Evolutionary conservation across 1,140 invertebrate genomes (phyloP), one percentile per base, ranked within the genome.

Genomic region (Polypedilum pembai): DNA sequence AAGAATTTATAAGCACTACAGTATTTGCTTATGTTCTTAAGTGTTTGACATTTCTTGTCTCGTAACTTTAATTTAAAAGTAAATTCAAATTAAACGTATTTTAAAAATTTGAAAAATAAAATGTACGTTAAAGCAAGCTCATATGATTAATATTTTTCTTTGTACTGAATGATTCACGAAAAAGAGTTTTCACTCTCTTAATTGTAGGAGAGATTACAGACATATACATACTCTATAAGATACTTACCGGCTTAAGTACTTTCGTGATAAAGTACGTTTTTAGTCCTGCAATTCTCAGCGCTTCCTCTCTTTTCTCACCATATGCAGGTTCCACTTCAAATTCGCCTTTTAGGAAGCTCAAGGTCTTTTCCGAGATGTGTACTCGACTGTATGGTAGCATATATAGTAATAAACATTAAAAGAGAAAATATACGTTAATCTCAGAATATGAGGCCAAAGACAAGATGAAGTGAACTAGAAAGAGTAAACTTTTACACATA

Each of bases 321-420:
- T 92, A 91, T 0, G 92, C 96, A 0, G 94, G 91, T 81, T 98
- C 95, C 72, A 97, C 94, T 84, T 97, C 94, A 80, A 98, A 99
- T 81, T 97, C 93, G 7, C 91, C 93, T 78, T 93, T 92, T 40
- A 99, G 85, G 80, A 92, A 96, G 76, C 91, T 89, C 74, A 97
- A 83, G 0, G 96, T 98, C 77, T 92, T 91, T 79, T 96, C 93
- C 8, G 96, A 98, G 77, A 98, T 93, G 83, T 98, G 96, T 5
- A 98, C 96, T 78, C 94, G 88, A 77, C 93, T 94, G 83, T 45
- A 78, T 74, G 12, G 21, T 41, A 74, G 17, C 24, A 7, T 24
- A 74, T 12, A 18, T 5, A 40, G 76, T 77, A 78, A 75, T 75
- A 75, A 69, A 74, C 75, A 75, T 72, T 69, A 65, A 73, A 40